Evolutionary conservation across 2,113 vertebrate species (phyloP).

Genomic region (Upupa epops): DNA sequence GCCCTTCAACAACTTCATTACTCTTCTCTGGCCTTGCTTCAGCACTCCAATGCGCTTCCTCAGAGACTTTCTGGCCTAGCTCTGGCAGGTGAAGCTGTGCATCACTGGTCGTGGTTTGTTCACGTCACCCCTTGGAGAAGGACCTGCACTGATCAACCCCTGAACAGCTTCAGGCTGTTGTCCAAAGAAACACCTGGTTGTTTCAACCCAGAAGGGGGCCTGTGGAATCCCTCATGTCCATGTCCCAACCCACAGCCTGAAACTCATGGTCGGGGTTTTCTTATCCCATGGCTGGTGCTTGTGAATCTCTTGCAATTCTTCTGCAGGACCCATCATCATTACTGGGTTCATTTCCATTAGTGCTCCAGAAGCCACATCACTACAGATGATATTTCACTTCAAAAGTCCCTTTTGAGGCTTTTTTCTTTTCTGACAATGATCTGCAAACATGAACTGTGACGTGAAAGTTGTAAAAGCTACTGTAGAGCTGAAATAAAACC

Average conservation of each 20-base stretch:
- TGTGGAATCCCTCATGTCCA: not conserved
- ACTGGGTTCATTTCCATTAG: not conserved
- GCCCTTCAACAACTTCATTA: no score
- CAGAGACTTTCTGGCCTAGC: not conserved
- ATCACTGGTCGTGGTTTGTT: fast-evolving
- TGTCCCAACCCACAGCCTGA: not conserved
- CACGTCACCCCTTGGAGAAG: not conserved
- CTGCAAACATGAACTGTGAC: not conserved
- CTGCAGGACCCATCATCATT: not conserved
- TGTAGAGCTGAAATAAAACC: not conserved
- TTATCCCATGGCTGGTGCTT: not conserved
- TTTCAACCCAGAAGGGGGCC: not conserved
- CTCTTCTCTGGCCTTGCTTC: no score
- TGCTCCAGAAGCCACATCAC: not conserved
- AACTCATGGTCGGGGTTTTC: fast-evolving
- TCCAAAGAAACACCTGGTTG: not conserved
- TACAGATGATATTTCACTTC: not conserved
- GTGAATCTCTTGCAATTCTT: not conserved
- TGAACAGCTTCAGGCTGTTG: not conserved
- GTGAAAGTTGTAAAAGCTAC: not conserved
- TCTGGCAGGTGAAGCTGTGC: not conserved
- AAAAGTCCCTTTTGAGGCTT: not conserved
- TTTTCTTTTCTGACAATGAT: not conserved
- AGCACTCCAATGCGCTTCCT: no score
- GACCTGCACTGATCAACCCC: not conserved